Percentiles rank a stretch among this genome's conserved stretches.
These are phyloP conservation scores for Hypotaenidia philippensis DNA, from an alignment of 2,797 vertebrate species.

Conservation along the genomic window DNA sequence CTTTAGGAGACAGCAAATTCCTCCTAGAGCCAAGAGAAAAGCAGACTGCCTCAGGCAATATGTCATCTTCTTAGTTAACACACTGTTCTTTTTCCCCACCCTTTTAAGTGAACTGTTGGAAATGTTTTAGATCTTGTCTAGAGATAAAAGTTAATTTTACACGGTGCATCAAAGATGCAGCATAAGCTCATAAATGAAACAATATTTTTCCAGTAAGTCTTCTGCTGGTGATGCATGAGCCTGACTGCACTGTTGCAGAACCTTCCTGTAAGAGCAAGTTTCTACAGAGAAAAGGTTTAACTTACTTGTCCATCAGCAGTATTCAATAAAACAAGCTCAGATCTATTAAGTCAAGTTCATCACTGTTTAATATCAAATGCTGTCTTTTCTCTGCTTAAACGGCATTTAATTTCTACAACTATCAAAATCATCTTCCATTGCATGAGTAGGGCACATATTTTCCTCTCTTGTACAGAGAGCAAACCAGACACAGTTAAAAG, in stretches of 20 bases:
- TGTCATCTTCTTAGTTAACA: constrained; percentile 69
- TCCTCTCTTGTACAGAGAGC: background rate
- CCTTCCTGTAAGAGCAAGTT: background rate
- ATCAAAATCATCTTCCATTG: background rate
- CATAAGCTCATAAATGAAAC: constrained; percentile 21
- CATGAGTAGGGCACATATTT: background rate
- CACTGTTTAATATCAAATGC: background rate
- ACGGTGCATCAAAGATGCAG: constrained; percentile 16
- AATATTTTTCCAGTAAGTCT: constrained; percentile 10
- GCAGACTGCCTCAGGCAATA: constrained; percentile 53
- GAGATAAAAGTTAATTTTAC: constrained; percentile 69
- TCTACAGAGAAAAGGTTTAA: background rate
- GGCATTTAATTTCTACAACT: background rate
- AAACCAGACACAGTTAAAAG: background rate
- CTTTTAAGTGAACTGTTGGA: constrained; percentile 65
- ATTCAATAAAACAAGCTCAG: background rate
- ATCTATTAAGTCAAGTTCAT: background rate
- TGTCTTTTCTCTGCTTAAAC: background rate
- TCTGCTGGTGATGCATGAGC: background rate
- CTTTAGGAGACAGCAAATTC: constrained; percentile 53
- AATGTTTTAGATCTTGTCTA: constrained; percentile 65
- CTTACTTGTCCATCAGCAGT: background rate
- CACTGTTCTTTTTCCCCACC: constrained; percentile 24
- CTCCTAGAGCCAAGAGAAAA: constrained; percentile 53
- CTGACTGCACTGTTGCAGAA: background rate